Evolutionary conservation across 2,113 vertebrate species (phyloP), one percentile per base, ranked within the genome.

Genomic region (Monarcha castaneiventris): DNA sequence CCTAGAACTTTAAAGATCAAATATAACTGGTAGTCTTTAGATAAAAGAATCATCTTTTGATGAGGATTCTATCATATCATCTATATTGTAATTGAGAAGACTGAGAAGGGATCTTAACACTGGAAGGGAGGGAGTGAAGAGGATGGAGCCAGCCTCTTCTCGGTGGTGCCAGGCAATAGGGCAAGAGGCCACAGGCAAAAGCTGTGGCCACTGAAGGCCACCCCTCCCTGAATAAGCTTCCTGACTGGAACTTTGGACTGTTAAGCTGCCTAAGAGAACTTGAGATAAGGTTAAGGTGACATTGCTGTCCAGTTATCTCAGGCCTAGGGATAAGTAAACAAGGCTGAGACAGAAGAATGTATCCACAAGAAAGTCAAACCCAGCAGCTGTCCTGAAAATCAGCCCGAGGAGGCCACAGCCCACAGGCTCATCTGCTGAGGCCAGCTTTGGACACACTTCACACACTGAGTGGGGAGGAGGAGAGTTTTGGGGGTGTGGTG

Each of bases 81-180:
- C 73, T 33, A 62, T 12, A 59, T 14, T 73, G 8, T 35, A 62
- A 48, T 3, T 61, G 41, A 62, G 30, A 68, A 48, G 30, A 6
- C 21, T 68, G 39, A 62, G 29, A 55, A 10, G 3, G 5, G 5
- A 54, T 54, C 4, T 30, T 68, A 48, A 6, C 52, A 39, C 26
- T 22, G 20, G 9, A 68, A 27, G 10, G 16, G 25, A 61, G 25
- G 30, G 14, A 48, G 17, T 27, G 17, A 54, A 32, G 21, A 32
- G 4, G 6, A 32, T 13, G 17, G 14, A 76, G 8, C 5, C 14
- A 27, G 23, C 5, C 7, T 52, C n/a, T 59, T 54, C 54, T 22
- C 2, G 0, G 29, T 18, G 25, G 11, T n/a, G 13, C 33, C 16
- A 32, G 21, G 20, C 10, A n/a, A 19, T 10, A 52, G 39, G n/a